Evolutionary conservation across 2,797 vertebrate genomes (phyloP).

Genomic region (Enteromius radiatus): DNA sequence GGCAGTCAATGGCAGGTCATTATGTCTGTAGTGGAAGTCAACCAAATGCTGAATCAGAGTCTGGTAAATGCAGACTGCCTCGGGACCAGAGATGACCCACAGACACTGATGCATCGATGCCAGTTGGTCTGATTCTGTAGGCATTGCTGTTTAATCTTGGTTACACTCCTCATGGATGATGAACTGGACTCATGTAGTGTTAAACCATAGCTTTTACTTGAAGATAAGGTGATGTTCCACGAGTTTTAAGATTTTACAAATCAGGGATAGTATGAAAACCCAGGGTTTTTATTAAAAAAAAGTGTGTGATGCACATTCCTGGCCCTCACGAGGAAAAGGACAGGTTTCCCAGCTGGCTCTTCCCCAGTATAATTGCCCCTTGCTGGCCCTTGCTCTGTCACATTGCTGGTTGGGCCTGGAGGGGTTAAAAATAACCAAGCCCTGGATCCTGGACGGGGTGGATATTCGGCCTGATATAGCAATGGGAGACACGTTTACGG

Average conservation of each 20-base stretch:
- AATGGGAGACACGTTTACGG: conserved; percentile 64
- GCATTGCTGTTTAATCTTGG: not conserved
- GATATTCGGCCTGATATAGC: conserved; percentile 52
- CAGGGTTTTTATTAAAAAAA: too few relatives aligned
- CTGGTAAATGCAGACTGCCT: conserved; percentile 27
- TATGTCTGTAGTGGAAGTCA: conserved; percentile 17
- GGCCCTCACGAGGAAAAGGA: conserved; percentile 22
- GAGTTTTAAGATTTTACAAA: not conserved
- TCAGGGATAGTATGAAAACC: not conserved
- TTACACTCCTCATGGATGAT: not conserved
- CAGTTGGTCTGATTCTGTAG: conserved; percentile 46
- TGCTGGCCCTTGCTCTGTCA: conserved; percentile 54
- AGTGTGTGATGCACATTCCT: conserved; percentile 21
- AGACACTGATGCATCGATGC: conserved; percentile 24
- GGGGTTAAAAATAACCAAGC: conserved; percentile 71
- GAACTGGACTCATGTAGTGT: not conserved
- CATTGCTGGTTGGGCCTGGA: conserved; percentile 41
- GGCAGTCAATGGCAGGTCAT: conserved; percentile 2
- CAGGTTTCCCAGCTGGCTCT: conserved; percentile 44
- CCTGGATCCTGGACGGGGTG: conserved; percentile 31
- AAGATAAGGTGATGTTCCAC: not conserved
- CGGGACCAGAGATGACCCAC: conserved; percentile 41
- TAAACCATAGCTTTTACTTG: not conserved
- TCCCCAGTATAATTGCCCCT: conserved; percentile 66
- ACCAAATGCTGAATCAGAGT: conserved; percentile 11